Conservation (phyloP, 30 jellyfish, hydroid and myxozoan genomes). For the Aurelia sp. region DNA sequence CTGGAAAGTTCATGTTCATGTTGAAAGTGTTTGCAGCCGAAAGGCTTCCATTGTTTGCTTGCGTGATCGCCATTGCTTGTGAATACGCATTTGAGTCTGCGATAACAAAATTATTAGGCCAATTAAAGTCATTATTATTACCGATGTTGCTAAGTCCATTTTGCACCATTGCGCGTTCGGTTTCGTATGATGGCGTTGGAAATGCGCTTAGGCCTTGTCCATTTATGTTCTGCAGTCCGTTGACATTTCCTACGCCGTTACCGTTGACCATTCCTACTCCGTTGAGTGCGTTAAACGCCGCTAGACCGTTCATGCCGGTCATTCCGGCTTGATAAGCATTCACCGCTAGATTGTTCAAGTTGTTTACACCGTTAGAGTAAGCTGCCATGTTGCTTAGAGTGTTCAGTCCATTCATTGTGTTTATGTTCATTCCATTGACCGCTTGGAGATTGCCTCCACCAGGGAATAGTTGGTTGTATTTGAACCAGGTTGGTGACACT, state of each 20-base stretch:
- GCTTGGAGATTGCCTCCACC: slow-evolving; percentile 83
- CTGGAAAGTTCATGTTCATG: slow-evolving; percentile 90
- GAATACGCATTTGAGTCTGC: slow-evolving; percentile 91
- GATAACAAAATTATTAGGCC: slow-evolving; percentile 94
- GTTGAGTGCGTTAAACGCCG: slow-evolving; percentile 88
- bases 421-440: slow-evolving; percentile 91
- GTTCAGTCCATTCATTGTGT: slow-evolving; percentile 87
- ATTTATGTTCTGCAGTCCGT: slow-evolving; percentile 78
- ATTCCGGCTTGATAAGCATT: slow-evolving; percentile 93
- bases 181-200: slow-evolving; percentile 91
- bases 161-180: slow-evolving; percentile 87
- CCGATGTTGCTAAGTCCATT: slow-evolving; percentile 79
- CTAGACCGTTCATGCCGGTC: slow-evolving; percentile 83
- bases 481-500: slow-evolving; percentile 98
- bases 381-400: slow-evolving; percentile 89
- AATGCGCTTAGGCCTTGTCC: slow-evolving; percentile 92
- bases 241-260: slow-evolving; percentile 74
- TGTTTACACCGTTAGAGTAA: slow-evolving; percentile 88
- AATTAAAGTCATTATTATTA: slow-evolving; percentile 74
- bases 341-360: slow-evolving; percentile 73
- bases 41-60: slow-evolving; percentile 72
- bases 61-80: slow-evolving; percentile 91
- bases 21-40: slow-evolving; percentile 72
- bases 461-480: slow-evolving; percentile 90
- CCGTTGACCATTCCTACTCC: slow-evolving; percentile 95